Conservation (phyloP, 2,113 vertebrate species). For the Podarcis raffonei region DNA sequence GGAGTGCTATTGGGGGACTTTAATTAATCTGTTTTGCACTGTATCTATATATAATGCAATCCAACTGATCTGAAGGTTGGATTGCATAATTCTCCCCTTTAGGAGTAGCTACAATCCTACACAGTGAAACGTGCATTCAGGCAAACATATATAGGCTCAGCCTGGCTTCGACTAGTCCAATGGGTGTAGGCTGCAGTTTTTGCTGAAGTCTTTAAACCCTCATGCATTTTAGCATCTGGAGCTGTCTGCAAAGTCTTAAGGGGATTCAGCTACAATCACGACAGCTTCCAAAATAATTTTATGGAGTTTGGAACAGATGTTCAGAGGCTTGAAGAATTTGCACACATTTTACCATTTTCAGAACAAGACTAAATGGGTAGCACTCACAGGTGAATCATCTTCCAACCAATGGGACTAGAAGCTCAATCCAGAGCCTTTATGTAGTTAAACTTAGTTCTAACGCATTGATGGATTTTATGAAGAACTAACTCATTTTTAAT, state of each 20-base stretch:
- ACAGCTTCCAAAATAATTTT: not conserved
- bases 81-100: not conserved
- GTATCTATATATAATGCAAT: not conserved
- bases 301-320: not conserved
- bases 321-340: accelerated
- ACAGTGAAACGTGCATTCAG: not conserved
- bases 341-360: not conserved
- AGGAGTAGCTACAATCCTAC: not conserved
- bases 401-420: not conserved
- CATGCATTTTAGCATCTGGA: not conserved
- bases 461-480: not conserved
- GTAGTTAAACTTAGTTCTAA: not conserved
- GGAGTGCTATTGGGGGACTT: not conserved
- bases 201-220: not conserved
- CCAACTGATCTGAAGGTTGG: not conserved
- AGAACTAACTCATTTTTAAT: constrained; percentile 2
- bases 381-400: not conserved
- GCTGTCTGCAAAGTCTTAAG: not conserved
- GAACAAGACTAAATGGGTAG: not conserved
- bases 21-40: not conserved
- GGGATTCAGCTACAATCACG: not conserved
- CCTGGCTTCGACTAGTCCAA: not conserved
- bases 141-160: not conserved
- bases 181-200: not conserved
- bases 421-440: not conserved